Conservation (phyloP, 2,888 invertebrate genomes). For the Nomada fabriciana region DNA sequence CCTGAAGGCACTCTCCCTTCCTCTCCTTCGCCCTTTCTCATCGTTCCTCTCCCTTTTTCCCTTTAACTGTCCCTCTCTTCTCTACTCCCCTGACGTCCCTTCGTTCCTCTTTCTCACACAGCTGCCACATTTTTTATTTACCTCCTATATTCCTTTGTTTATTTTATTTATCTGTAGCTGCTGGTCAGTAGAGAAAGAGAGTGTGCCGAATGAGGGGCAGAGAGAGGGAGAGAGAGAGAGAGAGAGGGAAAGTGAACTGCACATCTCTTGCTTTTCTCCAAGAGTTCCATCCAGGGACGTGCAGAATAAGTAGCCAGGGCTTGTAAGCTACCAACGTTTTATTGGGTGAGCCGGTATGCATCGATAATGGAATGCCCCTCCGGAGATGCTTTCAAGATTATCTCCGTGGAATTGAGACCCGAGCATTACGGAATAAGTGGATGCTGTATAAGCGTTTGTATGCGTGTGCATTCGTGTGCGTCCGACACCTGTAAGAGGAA, state of each 20-base stretch:
- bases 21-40: slow-evolving; percentile 32
- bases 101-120: slow-evolving; percentile 50
- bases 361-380: slow-evolving; percentile 47
- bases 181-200: slow-evolving; percentile 53
- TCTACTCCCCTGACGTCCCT: slow-evolving; percentile 27
- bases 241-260: slow-evolving; percentile 44
- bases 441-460: not conserved
- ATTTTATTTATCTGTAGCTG: slow-evolving; percentile 70
- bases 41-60: slow-evolving; percentile 47
- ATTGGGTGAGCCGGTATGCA: slow-evolving; percentile 49
- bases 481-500: slow-evolving; percentile 37
- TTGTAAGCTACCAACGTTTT: slow-evolving; percentile 62
- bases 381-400: slow-evolving; percentile 49
- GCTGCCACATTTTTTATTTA: slow-evolving; percentile 65
- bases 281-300: slow-evolving; percentile 56
- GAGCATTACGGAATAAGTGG: slow-evolving; percentile 29
- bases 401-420: slow-evolving; percentile 47
- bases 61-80: slow-evolving; percentile 28
- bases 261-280: slow-evolving; percentile 61
- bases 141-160: slow-evolving; percentile 65
- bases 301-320: slow-evolving; percentile 68
- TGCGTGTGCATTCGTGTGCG: not conserved
- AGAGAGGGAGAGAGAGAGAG: slow-evolving; percentile 13
- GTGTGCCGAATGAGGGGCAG: slow-evolving; percentile 29
- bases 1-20: slow-evolving; percentile 67